A percentile compares a stretch with the other conserved stretches of the same genome.
These are phyloP conservation scores for Spheniscus mendiculus DNA, from an alignment of 2,113 vertebrate genomes.

Conservation along the genomic window DNA sequence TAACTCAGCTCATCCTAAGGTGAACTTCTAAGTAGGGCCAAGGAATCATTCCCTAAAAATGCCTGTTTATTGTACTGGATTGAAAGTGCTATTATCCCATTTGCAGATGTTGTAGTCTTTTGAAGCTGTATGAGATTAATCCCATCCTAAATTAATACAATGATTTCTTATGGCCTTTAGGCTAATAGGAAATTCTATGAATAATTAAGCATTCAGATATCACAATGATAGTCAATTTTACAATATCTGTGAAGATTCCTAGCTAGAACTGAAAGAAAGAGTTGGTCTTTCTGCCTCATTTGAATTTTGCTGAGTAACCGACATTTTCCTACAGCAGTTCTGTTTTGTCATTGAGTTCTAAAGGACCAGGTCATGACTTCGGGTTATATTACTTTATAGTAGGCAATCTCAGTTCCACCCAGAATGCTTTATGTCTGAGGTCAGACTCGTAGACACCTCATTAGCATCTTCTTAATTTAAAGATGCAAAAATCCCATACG, in stretches of 20 bases:
- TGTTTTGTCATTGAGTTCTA: constrained; percentile 18
- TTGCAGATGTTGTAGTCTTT: neutral
- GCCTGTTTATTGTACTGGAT: neutral
- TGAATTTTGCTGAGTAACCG: neutral
- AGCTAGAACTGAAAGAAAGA: neutral
- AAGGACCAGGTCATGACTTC: neutral
- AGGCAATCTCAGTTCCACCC: neutral
- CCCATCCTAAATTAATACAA: neutral
- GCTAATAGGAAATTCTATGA: neutral
- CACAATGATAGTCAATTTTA: neutral
- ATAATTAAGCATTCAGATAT: neutral
- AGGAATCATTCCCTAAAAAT: neutral
- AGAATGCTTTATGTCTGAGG: neutral
- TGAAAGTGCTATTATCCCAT: neutral
- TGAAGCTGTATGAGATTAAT: neutral
- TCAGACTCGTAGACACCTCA: neutral
- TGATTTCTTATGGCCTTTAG: neutral
- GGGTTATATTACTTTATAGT: neutral
- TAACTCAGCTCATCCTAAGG: neutral
- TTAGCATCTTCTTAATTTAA: neutral
- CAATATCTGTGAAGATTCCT: neutral
- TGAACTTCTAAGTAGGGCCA: neutral
- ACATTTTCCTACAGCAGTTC: neutral
- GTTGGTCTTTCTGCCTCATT: neutral
- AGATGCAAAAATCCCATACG: neutral